Percentiles rank a stretch among this genome's conserved stretches.
Conservation (phyloP, 2,797 vertebrate species). For the Leptodactylus fallax region DNA sequence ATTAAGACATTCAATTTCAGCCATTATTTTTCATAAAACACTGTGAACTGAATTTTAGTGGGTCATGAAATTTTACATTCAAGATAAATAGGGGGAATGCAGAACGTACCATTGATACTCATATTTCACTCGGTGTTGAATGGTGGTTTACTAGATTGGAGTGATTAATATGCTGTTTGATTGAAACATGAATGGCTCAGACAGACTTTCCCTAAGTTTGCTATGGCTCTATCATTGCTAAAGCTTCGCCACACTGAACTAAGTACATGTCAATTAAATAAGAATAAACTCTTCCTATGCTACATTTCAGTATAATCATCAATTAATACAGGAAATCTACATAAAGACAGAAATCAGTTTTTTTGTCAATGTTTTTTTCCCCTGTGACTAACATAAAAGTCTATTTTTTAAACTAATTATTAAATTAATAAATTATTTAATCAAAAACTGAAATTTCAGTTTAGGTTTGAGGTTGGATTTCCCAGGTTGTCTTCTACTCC, state of each 20-base stretch:
- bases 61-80: conserved; percentile 87
- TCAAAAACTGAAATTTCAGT: neutral
- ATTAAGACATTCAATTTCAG: conserved; percentile 98
- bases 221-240: conserved; percentile 77
- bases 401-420: neutral
- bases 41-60: conserved; percentile 94
- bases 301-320: conserved; percentile 68
- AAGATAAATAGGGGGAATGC: conserved; percentile 87
- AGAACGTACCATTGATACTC: conserved; percentile 80
- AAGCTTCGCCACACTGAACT: conserved; percentile 70
- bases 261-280: conserved; percentile 70
- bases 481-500: neutral
- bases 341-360: conserved; percentile 64
- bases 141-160: conserved; percentile 78
- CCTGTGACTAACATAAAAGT: neutral
- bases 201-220: conserved; percentile 73
- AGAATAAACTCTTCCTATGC: conserved; percentile 70
- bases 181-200: conserved; percentile 75
- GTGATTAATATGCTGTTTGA: conserved; percentile 80
- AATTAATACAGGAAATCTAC: conserved; percentile 70
- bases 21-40: conserved; percentile 98
- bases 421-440: too few relatives aligned
- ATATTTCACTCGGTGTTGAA: conserved; percentile 81
- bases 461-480: neutral
- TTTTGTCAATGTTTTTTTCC: conserved; percentile 30